A percentile compares a stretch with the other conserved stretches of the same genome.
Evolutionary conservation across 2,888 invertebrate species (phyloP).

Genomic region (Trachelus tabidus): DNA sequence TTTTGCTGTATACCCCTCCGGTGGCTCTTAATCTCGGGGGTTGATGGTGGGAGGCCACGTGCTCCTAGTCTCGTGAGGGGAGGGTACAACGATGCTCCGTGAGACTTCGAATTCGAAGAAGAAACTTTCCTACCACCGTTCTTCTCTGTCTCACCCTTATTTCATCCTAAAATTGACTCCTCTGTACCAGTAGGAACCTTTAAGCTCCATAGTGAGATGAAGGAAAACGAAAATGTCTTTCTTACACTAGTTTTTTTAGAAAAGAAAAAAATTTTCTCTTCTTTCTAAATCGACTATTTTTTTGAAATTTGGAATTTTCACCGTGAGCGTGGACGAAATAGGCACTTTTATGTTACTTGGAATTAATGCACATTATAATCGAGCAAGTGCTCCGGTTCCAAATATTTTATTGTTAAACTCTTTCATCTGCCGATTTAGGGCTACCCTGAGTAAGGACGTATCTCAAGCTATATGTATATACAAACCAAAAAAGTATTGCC

Average conservation of each 20-base stretch:
- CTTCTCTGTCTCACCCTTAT: not conserved
- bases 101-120: not conserved
- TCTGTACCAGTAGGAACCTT: not conserved
- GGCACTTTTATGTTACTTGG: not conserved
- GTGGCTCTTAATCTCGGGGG: not conserved
- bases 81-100: not conserved
- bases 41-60: slow-evolving; percentile 24
- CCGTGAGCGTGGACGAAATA: not conserved
- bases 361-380: not conserved
- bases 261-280: not conserved
- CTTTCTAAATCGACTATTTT: too few species aligned
- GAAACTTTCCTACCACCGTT: not conserved
- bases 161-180: not conserved
- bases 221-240: not conserved
- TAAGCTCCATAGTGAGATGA: not conserved
- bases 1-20: not conserved
- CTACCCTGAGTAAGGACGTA: too few species aligned
- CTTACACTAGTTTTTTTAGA: not conserved
- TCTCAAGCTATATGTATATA: too few species aligned
- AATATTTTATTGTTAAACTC: not conserved
- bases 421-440: not conserved
- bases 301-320: too few species aligned
- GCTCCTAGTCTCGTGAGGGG: slow-evolving; percentile 12
- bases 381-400: not conserved
- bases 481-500: too few species aligned